A percentile compares a stretch with the other conserved stretches of the same genome.
These are phyloP conservation scores for Nomada fabriciana DNA, from an alignment of 2,888 invertebrate species.

Conservation along the genomic window DNA sequence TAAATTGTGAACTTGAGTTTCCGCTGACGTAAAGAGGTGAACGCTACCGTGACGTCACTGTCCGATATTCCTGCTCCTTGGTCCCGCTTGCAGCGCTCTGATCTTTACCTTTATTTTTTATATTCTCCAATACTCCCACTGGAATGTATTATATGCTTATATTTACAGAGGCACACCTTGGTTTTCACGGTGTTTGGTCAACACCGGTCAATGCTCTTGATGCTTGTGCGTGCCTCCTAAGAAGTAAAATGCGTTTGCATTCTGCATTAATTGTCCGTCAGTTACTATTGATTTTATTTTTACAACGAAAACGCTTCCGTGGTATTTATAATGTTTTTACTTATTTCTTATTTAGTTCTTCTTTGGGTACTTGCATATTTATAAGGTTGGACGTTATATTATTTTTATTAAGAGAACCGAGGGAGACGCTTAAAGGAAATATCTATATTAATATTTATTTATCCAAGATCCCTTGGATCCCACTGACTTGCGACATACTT, in stretches of 20 bases:
- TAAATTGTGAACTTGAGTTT: constrained; percentile 17
- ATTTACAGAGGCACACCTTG: constrained; percentile 60
- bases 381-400: background rate
- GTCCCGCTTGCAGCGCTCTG: background rate
- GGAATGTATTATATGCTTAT: constrained; percentile 46
- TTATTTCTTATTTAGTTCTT: background rate
- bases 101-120: constrained; percentile 37
- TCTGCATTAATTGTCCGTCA: constrained; percentile 15
- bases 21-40: constrained; percentile 52
- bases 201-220: constrained; percentile 75
- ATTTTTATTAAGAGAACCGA: background rate
- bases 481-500: constrained; percentile 10
- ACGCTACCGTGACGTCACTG: constrained; percentile 62
- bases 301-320: background rate
- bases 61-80: constrained; percentile 41
- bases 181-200: constrained; percentile 71
- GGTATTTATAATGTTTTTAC: background rate
- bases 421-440: background rate
- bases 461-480: background rate
- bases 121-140: constrained; percentile 44
- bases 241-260: constrained; percentile 40
- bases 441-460: background rate
- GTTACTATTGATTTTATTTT: no score
- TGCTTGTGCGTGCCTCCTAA: constrained; percentile 42
- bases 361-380: background rate